phyloP scores from a whole-genome alignment of 2,797 vertebrate species.

The Melopsittacus undulatus region DNA sequence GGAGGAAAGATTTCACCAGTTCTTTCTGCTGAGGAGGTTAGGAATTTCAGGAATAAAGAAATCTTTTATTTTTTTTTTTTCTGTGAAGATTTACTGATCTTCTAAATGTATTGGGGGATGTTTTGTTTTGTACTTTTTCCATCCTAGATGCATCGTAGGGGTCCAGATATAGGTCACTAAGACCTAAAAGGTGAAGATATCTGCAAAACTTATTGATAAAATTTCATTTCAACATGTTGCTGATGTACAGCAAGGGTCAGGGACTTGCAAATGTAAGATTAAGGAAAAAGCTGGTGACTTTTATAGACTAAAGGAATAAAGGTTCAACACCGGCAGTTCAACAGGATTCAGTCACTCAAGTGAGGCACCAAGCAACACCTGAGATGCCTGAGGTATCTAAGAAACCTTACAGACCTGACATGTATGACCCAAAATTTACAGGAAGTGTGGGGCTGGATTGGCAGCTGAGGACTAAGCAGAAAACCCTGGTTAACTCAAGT shows the following conservation, averaged over 20 bases:
- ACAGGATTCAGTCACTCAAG: neutral
- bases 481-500: neutral
- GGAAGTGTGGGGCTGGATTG: neutral
- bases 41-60: neutral
- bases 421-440: neutral
- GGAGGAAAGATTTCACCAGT: neutral
- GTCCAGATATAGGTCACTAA: neutral
- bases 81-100: neutral
- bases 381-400: neutral
- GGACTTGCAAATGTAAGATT: neutral
- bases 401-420: neutral
- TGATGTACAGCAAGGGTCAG: neutral
- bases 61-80: neutral
- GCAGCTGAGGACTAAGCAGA: neutral
- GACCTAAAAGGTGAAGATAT: neutral
- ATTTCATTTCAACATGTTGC: neutral
- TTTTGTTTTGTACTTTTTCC: neutral
- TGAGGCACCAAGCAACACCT: neutral
- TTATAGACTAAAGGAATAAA: neutral
- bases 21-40: neutral
- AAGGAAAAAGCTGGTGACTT: neutral
- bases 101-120: neutral
- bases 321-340: neutral
- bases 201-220: neutral
- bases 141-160: neutral